Evolutionary conservation across 2,888 invertebrate species (phyloP).

Genomic region (Melanostoma mellinum): DNA sequence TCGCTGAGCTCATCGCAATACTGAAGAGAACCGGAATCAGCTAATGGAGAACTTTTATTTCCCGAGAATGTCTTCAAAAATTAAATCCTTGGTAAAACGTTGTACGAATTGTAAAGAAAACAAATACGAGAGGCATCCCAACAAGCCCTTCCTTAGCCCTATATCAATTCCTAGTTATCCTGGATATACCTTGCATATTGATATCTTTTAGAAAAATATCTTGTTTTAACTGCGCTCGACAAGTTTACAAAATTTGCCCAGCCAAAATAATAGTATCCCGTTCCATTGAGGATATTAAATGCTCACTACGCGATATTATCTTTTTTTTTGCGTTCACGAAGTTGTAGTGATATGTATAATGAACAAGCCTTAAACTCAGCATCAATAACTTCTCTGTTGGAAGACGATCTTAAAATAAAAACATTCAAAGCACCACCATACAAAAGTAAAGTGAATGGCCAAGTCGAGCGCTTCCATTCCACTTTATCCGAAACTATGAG

Average conservation of each 20-base stretch:
- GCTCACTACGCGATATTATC: constrained; percentile 11
- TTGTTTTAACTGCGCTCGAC: constrained; percentile 45
- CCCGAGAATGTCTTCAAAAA: constrained; percentile 11
- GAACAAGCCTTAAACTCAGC: constrained; percentile 1
- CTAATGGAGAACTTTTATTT: constrained; percentile 56
- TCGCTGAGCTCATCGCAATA: constrained; percentile 41
- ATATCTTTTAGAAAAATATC: constrained; percentile 47
- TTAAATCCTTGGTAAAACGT: constrained; percentile 7
- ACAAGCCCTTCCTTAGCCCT: neutral
- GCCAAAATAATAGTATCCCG: constrained; percentile 2
- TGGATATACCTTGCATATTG: constrained; percentile 45
- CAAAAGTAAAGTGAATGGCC: too few relatives aligned
- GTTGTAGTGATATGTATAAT: constrained; percentile 31
- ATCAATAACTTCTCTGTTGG: neutral
- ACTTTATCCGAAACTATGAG: too few relatives aligned
- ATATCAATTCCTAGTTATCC: constrained; percentile 54
- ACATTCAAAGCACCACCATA: neutral
- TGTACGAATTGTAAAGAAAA: constrained; percentile 42
- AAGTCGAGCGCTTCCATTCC: too few relatives aligned
- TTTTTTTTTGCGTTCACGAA: constrained; percentile 25
- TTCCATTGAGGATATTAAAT: constrained; percentile 37
- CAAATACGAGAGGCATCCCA: constrained; percentile 47
- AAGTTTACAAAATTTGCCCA: constrained; percentile 25
- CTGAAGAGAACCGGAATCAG: constrained; percentile 48
- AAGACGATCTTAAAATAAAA: constrained; percentile 22